Base-by-base conservation (phyloP, 1,140 invertebrate species). In the Pseudomyrmex pallidus region DNA sequence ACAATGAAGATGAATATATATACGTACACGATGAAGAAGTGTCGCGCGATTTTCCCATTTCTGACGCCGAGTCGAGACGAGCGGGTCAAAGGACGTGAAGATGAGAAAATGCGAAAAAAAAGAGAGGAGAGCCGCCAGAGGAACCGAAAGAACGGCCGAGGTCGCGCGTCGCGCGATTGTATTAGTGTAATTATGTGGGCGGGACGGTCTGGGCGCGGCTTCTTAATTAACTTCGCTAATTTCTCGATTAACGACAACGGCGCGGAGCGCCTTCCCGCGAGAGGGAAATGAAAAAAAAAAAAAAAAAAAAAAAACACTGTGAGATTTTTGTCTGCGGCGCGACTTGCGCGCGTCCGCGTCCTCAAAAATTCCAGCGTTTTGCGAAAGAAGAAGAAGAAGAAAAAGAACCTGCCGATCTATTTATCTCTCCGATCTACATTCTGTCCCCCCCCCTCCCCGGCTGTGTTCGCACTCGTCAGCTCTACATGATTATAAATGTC, bases 221-320 rank as follows among this genome's bases (percentile, higher is more conserved):
- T 82, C 87, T 89, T 87, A 85, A 89, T 89, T 89, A 89, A 87
- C 76, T 87, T 50, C 50, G 76, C 72, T 85, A 89, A 89, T 89
- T 82, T 86, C 84, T 89, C 87, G 73, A 86, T 89, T 89, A 89
- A 89, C 72, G 17, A 35, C 35, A 59, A 74, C 15, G 54, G 44
- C 44, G n/a, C 15, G 62, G 4, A 10, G 66, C 59, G 35, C 5
- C 5, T 50, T 74, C 61, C 46, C 22, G 50, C 54, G 56, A 9
- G 57, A 25, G 10, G 22, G 1, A 22, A 20, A 13, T 25, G 54
- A 10, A 61, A 48, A 35, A 70, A 44, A 15, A 17, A 35, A 13
- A 8, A 0, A 12, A 20, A 17, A 8, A 46, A 22, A 15, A 5
- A 8, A 50, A 50, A 20, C 13, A 56, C 25, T 2, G 13, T 4